Evolutionary conservation across 1,140 invertebrate species (phyloP).

Genomic region (Brachionus plicatilis): DNA sequence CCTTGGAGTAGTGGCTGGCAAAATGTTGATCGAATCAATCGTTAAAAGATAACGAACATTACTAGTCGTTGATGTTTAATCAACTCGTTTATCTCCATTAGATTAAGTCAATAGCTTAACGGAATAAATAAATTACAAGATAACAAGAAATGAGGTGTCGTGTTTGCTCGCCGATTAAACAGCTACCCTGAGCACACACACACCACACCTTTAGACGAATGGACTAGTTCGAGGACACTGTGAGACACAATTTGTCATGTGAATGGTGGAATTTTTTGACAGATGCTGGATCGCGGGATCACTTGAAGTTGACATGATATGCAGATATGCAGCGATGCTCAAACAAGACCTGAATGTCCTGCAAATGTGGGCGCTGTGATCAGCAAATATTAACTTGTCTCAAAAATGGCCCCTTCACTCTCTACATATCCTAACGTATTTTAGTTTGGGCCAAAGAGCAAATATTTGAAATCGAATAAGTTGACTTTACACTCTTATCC

Average conservation of each 20-base stretch:
- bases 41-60: not conserved
- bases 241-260: not conserved
- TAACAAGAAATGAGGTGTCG: not conserved
- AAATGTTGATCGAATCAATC: not conserved
- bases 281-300: not conserved
- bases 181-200: not conserved
- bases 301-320: conserved; percentile 7
- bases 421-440: not conserved
- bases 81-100: not conserved
- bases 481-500: conserved; percentile 1
- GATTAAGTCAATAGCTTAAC: not conserved
- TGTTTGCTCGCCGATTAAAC: not conserved
- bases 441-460: not conserved
- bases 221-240: not conserved
- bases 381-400: not conserved
- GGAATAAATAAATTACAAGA: not conserved
- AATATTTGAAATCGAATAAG: not conserved
- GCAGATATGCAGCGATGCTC: not conserved
- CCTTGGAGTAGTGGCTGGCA: not conserved
- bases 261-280: not conserved
- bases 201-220: not conserved
- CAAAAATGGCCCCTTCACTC: not conserved
- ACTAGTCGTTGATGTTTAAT: not conserved
- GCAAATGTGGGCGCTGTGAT: not conserved
- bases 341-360: not conserved